phyloP scores from a whole-genome alignment of 53 echinoderm and acorn worm genomes.

The Henricia sp. region DNA sequence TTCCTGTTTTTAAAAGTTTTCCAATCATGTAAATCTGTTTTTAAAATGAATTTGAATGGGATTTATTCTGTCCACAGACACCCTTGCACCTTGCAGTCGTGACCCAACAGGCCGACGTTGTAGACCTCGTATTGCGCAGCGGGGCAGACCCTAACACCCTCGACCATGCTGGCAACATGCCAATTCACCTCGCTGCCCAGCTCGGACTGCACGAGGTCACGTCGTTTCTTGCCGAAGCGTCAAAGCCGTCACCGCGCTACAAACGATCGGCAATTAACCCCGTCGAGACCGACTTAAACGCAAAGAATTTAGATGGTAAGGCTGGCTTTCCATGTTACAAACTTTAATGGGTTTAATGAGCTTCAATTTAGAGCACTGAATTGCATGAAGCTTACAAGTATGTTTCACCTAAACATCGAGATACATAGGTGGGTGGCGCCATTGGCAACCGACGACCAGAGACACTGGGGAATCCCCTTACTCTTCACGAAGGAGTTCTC shows the following conservation, averaged over 20 bases:
- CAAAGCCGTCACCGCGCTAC: slow-evolving; percentile 44
- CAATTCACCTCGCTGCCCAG: slow-evolving; percentile 83
- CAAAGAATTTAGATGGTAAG: slow-evolving; percentile 80
- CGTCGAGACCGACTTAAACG: slow-evolving; percentile 64
- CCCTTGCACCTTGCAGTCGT: slow-evolving; percentile 88
- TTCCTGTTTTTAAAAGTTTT: too few relatives aligned
- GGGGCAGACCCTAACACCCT: slow-evolving; percentile 87
- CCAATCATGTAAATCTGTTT: too few relatives aligned
- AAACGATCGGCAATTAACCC: slow-evolving; percentile 2
- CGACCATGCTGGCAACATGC: slow-evolving; percentile 84
- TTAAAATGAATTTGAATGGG: too few relatives aligned
- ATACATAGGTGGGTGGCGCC: too few relatives aligned
- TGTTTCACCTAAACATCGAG: too few relatives aligned
- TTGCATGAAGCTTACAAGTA: too few relatives aligned
- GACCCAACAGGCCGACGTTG: slow-evolving; percentile 80
- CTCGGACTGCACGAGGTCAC: slow-evolving; percentile 35
- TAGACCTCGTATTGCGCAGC: slow-evolving; percentile 77
- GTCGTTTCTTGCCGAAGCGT: slow-evolving; percentile 55
- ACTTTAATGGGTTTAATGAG: too few relatives aligned
- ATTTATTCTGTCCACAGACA: too few relatives aligned
- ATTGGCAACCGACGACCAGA: too few relatives aligned
- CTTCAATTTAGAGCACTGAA: too few relatives aligned
- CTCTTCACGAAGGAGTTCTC: too few relatives aligned
- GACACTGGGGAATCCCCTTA: too few relatives aligned
- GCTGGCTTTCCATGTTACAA: background rate